phyloP scores from a whole-genome alignment of 2,113 vertebrate genomes.

The Rhea pennata region DNA sequence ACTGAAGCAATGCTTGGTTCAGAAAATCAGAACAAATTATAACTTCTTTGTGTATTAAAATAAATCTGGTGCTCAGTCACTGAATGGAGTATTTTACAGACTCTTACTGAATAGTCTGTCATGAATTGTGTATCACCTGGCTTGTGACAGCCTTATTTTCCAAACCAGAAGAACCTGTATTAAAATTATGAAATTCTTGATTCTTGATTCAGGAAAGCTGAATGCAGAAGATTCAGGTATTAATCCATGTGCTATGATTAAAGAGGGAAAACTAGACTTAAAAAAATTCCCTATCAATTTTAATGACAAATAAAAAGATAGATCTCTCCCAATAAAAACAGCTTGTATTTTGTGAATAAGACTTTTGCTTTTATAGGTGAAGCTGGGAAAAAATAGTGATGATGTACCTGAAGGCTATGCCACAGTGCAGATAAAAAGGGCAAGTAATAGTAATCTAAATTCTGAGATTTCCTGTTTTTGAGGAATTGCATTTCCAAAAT shows the following conservation, averaged over 20 bases:
- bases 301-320: background rate
- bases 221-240: background rate
- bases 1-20: background rate
- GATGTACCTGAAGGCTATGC: background rate
- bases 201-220: conserved; percentile 15
- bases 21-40: conserved; percentile 15
- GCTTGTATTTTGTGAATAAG: background rate
- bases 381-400: background rate
- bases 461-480: background rate
- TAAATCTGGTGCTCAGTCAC: background rate
- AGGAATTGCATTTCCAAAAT: background rate
- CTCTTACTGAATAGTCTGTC: conserved; percentile 53
- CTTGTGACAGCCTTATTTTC: conserved; percentile 49
- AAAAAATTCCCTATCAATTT: background rate
- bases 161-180: background rate
- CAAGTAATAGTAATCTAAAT: background rate
- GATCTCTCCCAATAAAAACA: background rate
- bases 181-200: background rate
- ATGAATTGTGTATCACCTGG: background rate
- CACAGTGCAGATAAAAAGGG: background rate
- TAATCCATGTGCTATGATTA: background rate
- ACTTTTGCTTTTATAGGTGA: rapidly evolving
- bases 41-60: background rate
- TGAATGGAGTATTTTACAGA: conserved; percentile 42
- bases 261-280: background rate